Conservation (phyloP, 2,888 invertebrate species). For the Drosophila percnosoma region DNA sequence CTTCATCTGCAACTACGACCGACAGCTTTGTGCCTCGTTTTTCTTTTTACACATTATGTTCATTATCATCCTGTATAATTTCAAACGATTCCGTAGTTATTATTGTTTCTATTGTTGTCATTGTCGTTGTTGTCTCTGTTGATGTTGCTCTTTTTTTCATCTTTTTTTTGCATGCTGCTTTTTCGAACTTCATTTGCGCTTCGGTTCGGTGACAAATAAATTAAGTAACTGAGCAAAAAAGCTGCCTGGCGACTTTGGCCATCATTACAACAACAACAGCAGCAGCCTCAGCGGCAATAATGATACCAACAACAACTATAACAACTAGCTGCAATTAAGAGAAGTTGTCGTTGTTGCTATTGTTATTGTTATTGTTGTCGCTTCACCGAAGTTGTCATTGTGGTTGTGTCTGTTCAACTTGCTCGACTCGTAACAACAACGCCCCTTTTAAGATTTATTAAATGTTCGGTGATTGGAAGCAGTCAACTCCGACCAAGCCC, state of each 20-base stretch:
- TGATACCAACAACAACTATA: conserved; percentile 39
- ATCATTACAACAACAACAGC: conserved; percentile 45
- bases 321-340: conserved; percentile 71
- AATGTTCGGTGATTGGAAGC: conserved; percentile 69
- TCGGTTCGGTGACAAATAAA: conserved; percentile 80
- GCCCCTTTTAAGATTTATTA: conserved; percentile 71
- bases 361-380: conserved; percentile 13
- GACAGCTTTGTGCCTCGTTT: conserved; percentile 13
- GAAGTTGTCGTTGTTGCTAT: conserved; percentile 34
- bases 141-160: conserved; percentile 4
- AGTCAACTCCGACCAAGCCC: conserved; percentile 32
- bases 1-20: background rate
- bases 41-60: conserved; percentile 29
- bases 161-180: conserved; percentile 57
- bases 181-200: conserved; percentile 78
- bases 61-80: conserved; percentile 62
- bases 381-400: conserved; percentile 42
- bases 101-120: conserved; percentile 38
- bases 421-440: conserved; percentile 36
- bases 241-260: conserved; percentile 54
- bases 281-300: background rate
- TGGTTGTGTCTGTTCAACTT: conserved; percentile 22
- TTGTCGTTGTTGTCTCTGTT: conserved; percentile 6
- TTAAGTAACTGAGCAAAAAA: conserved; percentile 65
- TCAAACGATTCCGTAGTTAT: conserved; percentile 65